These are phyloP conservation scores for Thunnus thynnus DNA, from an alignment of 2,113 vertebrate species.

Conservation along the genomic window DNA sequence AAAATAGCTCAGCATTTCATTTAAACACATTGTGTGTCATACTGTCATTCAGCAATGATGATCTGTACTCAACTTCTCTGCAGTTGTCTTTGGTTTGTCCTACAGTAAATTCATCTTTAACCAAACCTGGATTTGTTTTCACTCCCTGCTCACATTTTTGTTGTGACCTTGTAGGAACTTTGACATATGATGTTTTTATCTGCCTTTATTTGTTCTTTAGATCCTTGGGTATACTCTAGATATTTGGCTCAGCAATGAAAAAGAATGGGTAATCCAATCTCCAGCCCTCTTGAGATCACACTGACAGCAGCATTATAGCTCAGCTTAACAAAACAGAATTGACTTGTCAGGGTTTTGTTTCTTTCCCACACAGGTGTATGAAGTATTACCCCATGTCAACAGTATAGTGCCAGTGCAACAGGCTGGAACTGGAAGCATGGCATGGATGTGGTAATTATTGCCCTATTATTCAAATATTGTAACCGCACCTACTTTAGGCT, in stretches of 20 bases:
- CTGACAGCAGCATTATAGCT: slow-evolving; percentile 60
- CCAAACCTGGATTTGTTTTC: too few species aligned
- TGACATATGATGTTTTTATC: slow-evolving; percentile 27
- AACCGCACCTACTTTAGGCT: slow-evolving; percentile 46
- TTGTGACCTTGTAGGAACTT: slow-evolving; percentile 39
- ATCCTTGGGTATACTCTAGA: slow-evolving; percentile 32
- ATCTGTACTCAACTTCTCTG: slow-evolving; percentile 1
- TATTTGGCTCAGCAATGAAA: slow-evolving; percentile 36
- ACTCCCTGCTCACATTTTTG: neutral
- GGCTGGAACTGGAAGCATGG: slow-evolving; percentile 72
- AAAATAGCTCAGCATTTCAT: slow-evolving; percentile 88
- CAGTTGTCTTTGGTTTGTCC: slow-evolving; percentile 9
- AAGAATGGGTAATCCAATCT: slow-evolving; percentile 51
- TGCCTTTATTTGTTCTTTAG: slow-evolving; percentile 33
- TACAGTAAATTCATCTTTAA: neutral
- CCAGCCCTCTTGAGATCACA: slow-evolving; percentile 41
- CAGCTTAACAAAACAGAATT: slow-evolving; percentile 59
- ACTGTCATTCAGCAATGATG: slow-evolving; percentile 2
- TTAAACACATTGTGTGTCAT: slow-evolving; percentile 36
- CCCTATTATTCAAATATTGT: slow-evolving; percentile 60
- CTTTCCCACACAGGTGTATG: slow-evolving; percentile 49
- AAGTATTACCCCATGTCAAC: neutral
- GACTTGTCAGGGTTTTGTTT: slow-evolving; percentile 45
- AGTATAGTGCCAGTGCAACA: slow-evolving; percentile 43
- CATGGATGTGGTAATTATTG: slow-evolving; percentile 51